Evolutionary conservation across 2,113 vertebrate species (phyloP), one percentile per base, ranked within the genome.

Genomic region (Raja brachyura): DNA sequence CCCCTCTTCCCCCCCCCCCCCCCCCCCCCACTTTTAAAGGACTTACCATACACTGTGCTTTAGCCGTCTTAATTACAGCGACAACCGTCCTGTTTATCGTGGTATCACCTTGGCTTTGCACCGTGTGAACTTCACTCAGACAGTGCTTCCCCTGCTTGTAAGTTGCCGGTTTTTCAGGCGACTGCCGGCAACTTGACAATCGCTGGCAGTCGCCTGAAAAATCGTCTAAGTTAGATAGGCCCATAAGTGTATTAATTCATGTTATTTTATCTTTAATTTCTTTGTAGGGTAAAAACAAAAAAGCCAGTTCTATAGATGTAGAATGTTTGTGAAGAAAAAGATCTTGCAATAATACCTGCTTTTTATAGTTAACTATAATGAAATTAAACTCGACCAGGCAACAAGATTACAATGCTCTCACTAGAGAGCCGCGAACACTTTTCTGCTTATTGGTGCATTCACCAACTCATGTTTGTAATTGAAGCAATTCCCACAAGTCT

Each of bases 371-470:
- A 92, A 92, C 31, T 92, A 28, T 66, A 59, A 66, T 73, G 39
- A 92, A 73, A 73, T 73, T 92, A 92, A 92, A 63, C 3, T 88
- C 28, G 31, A 16, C 4, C 54, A 39, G 5, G 66, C 63, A 90
- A 90, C 63, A 39, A 90, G 68, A 90, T 90, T 90, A 31, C 63
- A 54, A 92, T 14, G 70, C 33, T 68, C 86, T 31, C 86, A 68
- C 33, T 92, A 10, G 66, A 73, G 48, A 74, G 22, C 33, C 1
- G 25, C 68, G 63, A 90, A 90, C 33, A 68, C 48, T 73, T 73
- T 92, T 92, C 68, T 92, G 90, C 66, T 73, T 92, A 73, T 74
- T 92, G 68, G 22, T 54, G 90, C 66, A 92, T 92, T 31, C 54
- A 73, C 68, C 68, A 92, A 54, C 10, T 92, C 39, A 48, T 90